Evolutionary conservation across 30 jellyfish, hydroid and myxozoan genomes (phyloP), one percentile per base, ranked within the genome.

Genomic region (Aurelia sp.): DNA sequence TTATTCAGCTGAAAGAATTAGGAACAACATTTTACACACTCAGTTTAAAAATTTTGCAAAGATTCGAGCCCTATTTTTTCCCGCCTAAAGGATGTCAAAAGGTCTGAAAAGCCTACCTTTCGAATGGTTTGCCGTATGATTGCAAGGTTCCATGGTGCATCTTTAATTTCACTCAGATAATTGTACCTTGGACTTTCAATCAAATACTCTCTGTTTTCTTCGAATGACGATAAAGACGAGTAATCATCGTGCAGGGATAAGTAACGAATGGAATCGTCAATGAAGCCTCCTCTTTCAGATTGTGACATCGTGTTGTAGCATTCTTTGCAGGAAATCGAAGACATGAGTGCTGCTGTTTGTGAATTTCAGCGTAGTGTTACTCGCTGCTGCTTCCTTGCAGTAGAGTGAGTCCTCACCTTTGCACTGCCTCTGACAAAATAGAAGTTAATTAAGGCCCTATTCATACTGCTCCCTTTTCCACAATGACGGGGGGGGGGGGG

Each of bases 181-280:
- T 55, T 82, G 44, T 66, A 82, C 35, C 92, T 69, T n/a, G 92
- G 86, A 24, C 84, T 82, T 35, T 82, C 92, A 12, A 82, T 82
- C 82, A 82, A 19, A 74, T 70, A 82, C 52, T 82, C 92, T 51
- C 78, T 69, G 64, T 78, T 40, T 17, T 71, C 92, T 69, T 82
- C 92, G 53, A 48, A 44, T n/a, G 92, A 82, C 17, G 44, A 20
- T 24, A 51, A 33, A 12, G 86, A 82, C 19, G 74, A 38, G 22
- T 60, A 3, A 51, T 82, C 92, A 69, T 82, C 86, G 18, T 82
- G 92, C 60, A 82, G 62, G 21, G 92, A 82, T 18, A 82, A 44
- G 38, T 82, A 82, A 6, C 85, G 92, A 44, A 82, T 50, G 5
- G 86, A 51, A 12, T 82, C 92, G 35, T 82, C 92, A 22, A 20